Evolutionary conservation across 2,888 invertebrate genomes (phyloP), one percentile per base, ranked within the genome.

Genomic region (Taenaris catops): DNA sequence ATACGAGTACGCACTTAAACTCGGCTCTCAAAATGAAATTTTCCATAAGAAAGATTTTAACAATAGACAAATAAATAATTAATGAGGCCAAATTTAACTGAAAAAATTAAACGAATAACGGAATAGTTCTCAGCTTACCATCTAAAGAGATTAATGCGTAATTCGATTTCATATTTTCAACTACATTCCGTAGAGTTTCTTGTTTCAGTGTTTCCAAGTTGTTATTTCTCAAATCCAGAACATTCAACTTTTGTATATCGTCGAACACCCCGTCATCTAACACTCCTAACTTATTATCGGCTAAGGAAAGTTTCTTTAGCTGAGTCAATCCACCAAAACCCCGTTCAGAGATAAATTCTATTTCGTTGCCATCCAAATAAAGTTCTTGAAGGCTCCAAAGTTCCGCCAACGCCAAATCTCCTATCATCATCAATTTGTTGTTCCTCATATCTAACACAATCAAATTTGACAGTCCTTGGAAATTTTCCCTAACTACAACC

Each of bases 401-500:
- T 75, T 95, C 94, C 8, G 92, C 90, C 69, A 96, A 95, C 24
- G 92, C 93, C 48, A 92, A 90, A 57, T 94, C 94, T n/a, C 93
- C 93, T 61, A 96, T 90, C 88, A 93, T 93, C 46, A 91, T 90
- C 57, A 96, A 90, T 70, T 90, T 89, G 75, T 96, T 96, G 58
- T 89, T 88, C 52, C 92, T 91, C 67, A 96, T 87, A 68, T 94
- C 93, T 38, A 96, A 81, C 47, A 90, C 88, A 68, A 91, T 90
- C 51, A 96, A 78, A 64, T 91, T 91, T 39, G 91, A 90, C 62
- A 96, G 72, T 0, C 95, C 95, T 52, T 91, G 88, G 66, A 95
- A 95, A 55, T 92, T 93, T 56, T 94, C 93, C 47, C 91, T 89
- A 39, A 93, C 93, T 55, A 95, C 81, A 9, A 93, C 92, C 46